A percentile compares a stretch with the other conserved stretches of the same genome.
Conservation (phyloP, 2,888 invertebrate genomes). For the Scelioninae gen. 2 region DNA sequence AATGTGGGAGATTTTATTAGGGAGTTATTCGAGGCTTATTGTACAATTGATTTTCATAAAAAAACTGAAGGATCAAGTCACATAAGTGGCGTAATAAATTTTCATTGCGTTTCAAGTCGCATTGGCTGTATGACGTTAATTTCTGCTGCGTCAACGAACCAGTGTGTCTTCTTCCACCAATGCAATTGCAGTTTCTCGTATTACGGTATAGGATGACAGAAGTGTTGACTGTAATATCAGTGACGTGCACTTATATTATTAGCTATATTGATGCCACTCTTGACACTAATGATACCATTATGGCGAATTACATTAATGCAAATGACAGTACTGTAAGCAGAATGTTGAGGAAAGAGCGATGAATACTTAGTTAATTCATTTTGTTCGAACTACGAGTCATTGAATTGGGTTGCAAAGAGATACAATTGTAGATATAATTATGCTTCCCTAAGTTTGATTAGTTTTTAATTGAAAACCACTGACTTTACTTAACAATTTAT, state of each 20-base stretch:
- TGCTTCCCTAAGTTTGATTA: too few relatives aligned
- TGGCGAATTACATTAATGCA: conserved; percentile 25
- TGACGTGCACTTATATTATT: conserved; percentile 22
- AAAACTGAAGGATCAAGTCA: too few relatives aligned
- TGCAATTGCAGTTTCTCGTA: conserved; percentile 2
- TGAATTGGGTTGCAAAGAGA: too few relatives aligned
- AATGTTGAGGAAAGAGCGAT: conserved; percentile 1
- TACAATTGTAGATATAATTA: too few relatives aligned
- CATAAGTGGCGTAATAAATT: too few relatives aligned
- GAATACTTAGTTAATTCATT: not conserved
- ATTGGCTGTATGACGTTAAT: not conserved
- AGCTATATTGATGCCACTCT: conserved; percentile 12
- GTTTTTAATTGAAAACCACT: too few relatives aligned
- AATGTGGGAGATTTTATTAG: too few relatives aligned
- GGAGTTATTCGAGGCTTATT: too few relatives aligned
- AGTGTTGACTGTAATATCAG: conserved; percentile 17
- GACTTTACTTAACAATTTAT: too few relatives aligned
- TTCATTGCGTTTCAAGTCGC: not conserved
- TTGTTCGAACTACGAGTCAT: not conserved
- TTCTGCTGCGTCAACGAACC: conserved; percentile 9
- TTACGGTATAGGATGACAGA: conserved; percentile 13
- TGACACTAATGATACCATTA: conserved; percentile 28
- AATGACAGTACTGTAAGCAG: conserved; percentile 4
- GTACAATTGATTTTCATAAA: not conserved
- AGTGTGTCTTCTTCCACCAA: not conserved